Evolutionary conservation across 1,140 invertebrate species (phyloP).

Genomic region (Archivesica marissinica): DNA sequence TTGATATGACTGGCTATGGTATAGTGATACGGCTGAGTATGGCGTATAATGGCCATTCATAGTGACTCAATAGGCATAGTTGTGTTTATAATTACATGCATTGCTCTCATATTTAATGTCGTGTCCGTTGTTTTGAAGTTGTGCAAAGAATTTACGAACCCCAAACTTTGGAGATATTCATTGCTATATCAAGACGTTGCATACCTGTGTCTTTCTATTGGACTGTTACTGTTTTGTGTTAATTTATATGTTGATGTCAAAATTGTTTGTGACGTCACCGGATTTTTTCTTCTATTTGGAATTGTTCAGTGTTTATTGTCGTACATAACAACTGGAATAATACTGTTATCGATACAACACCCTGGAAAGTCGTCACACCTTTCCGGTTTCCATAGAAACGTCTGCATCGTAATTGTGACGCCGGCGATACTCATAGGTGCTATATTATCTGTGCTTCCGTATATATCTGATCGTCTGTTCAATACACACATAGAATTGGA

Average conservation of each 20-base stretch:
- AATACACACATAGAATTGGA: constrained; percentile 57
- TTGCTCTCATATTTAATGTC: constrained; percentile 33
- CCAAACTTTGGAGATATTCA: constrained; percentile 67
- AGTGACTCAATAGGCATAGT: constrained; percentile 26
- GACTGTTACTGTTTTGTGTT: constrained; percentile 60
- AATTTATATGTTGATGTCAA: not conserved
- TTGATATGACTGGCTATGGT: not conserved
- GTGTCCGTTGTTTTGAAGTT: constrained; percentile 49
- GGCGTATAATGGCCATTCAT: constrained; percentile 35
- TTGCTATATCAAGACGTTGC: constrained; percentile 64
- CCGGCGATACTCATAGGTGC: constrained; percentile 64
- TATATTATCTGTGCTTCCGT: constrained; percentile 59
- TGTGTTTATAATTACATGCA: constrained; percentile 18
- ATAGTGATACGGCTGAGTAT: not conserved
- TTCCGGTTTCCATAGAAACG: constrained; percentile 49
- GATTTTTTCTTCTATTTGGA: constrained; percentile 70
- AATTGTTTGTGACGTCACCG: constrained; percentile 44
- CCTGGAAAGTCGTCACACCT: constrained; percentile 55
- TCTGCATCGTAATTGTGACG: constrained; percentile 61
- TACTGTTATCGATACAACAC: constrained; percentile 52
- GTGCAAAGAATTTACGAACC: constrained; percentile 62
- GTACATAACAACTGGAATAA: constrained; percentile 49
- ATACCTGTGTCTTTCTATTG: constrained; percentile 52
- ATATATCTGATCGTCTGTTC: constrained; percentile 63
- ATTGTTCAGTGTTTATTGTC: constrained; percentile 33